A percentile compares a stretch with the other conserved stretches of the same genome.
Conservation (phyloP, 2,113 vertebrate genomes). For the Choloepus hoffmanni region DNA sequence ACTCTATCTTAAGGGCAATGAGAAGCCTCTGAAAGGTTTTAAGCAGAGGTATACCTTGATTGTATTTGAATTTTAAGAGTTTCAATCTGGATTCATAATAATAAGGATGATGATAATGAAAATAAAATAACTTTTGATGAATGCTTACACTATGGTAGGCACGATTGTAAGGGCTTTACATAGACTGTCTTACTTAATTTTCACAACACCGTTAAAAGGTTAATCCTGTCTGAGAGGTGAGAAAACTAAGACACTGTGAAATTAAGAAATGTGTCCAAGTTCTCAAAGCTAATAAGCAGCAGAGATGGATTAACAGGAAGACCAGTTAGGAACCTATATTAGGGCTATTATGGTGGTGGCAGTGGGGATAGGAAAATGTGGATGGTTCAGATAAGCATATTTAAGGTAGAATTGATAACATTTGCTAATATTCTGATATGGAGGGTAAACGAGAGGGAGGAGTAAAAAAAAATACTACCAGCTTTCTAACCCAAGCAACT, state of each 20-base stretch:
- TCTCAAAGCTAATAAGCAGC: neutral
- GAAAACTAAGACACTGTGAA: neutral
- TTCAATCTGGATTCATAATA: neutral
- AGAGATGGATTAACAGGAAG: neutral
- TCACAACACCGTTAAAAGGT: neutral
- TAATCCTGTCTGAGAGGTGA: neutral
- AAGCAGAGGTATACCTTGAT: neutral
- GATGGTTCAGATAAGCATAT: neutral
- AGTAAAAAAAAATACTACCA: neutral
- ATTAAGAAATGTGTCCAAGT: neutral
- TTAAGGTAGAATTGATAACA: neutral
- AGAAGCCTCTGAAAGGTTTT: neutral
- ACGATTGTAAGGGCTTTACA: neutral
- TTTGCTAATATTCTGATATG: neutral
- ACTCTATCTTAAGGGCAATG: accelerated
- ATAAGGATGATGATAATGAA: neutral
- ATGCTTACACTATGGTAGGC: neutral
- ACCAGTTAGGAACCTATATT: neutral
- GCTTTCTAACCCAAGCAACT: neutral
- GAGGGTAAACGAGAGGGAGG: neutral
- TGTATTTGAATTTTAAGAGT: neutral
- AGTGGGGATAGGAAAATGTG: neutral
- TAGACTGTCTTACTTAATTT: neutral
- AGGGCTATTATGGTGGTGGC: neutral
- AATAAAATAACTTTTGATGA: neutral